Base-by-base conservation (phyloP, 2,888 invertebrate genomes). In the Furcula furcula region DNA sequence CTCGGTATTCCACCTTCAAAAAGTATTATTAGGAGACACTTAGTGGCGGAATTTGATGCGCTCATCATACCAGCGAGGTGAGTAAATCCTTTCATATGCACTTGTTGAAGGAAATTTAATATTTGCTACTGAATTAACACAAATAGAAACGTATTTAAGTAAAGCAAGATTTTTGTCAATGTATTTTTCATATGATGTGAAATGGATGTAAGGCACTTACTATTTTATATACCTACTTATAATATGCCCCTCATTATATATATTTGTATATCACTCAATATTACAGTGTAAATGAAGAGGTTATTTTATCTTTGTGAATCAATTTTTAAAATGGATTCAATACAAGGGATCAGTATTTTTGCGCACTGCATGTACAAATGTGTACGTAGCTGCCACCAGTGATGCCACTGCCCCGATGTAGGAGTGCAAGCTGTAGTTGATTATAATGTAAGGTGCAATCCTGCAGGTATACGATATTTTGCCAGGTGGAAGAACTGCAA, bases 51-150 rank as follows among this genome's bases (percentile, higher is more conserved):
- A 90, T 92, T 98, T 63, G 97, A 97, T 81, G 94, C 95, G 32
- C 92, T 98, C 58, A 92, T 98, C 54, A 92, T 96, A 71, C 97
- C 98, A 60, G 97, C 98, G 76, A 96, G 98, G 97, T 96, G 88
- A 77, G 70, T 68, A 31, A 38, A 33, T 21, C 41, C 31, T 25
- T 34, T 34, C 7, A 34, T 44, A 29, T 28, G 34, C 31, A 10
- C 15, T 9, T 35, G 38, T 26, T 32, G 26, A 37, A 27, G 62
- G 55, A 65, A 69, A 69, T 60, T 61, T 63, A 67, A 71, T 67
- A 67, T 72, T 71, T 72, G 55, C 65, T 54, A 49, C 21, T 51
- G 37, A 55, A 45, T 42, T 34, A 21, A 25, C 31, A 26, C 22
- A 34, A 16, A 12, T 7, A 15, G 39, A 45, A 46, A 41, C 38